Evolutionary conservation across 2,797 vertebrate genomes (phyloP).

Genomic region (Sebastes miniatus): DNA sequence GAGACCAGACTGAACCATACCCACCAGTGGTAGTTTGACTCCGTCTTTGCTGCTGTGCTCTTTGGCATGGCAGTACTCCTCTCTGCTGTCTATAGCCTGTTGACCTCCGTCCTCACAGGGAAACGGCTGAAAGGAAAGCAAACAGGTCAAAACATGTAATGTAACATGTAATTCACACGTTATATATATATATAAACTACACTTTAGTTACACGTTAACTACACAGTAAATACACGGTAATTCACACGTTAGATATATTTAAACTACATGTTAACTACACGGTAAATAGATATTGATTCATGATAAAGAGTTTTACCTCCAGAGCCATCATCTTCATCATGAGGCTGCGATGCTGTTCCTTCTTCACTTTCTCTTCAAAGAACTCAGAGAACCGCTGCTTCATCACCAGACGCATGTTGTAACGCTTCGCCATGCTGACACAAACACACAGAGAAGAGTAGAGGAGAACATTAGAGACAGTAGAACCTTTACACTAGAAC

Average conservation of each 20-base stretch:
- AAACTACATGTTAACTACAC: neutral
- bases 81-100: constrained; percentile 25
- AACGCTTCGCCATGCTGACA: constrained; percentile 92
- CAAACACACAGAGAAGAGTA: constrained; percentile 1
- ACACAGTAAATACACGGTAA: neutral
- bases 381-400: constrained; percentile 94
- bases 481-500: too few species aligned
- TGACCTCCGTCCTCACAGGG: constrained; percentile 39
- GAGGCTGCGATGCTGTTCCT: constrained; percentile 88
- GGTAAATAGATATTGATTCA: neutral
- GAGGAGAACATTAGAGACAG: neutral
- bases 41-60: constrained; percentile 30
- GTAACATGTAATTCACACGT: neutral
- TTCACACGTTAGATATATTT: neutral
- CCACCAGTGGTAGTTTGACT: constrained; percentile 48
- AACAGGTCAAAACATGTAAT: neutral
- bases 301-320: constrained; percentile 44
- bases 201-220: neutral
- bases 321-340: constrained; percentile 94
- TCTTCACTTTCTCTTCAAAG: constrained; percentile 92
- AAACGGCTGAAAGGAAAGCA: constrained; percentile 47
- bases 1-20: neutral
- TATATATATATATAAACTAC: neutral
- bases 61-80: constrained; percentile 62
- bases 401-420: constrained; percentile 93